Conservation (phyloP, 2,797 vertebrate genomes). For the Uromys caudimaculatus region DNA sequence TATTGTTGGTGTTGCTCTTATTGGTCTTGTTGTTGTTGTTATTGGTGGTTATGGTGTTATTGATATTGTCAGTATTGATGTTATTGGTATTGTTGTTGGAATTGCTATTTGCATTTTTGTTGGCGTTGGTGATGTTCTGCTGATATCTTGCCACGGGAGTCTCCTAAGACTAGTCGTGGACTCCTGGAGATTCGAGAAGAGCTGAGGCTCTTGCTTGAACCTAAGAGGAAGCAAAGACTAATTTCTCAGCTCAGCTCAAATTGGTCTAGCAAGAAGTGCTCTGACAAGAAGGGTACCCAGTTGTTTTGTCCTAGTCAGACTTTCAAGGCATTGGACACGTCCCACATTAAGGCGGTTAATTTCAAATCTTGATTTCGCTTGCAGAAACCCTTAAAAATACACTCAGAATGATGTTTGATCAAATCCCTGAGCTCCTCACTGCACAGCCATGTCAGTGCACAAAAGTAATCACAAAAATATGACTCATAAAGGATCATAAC, state of each 20-base stretch:
- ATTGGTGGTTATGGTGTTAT: background rate
- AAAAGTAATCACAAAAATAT: background rate
- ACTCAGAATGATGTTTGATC: background rate
- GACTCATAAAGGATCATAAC: background rate
- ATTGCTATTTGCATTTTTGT: background rate
- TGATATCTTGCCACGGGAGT: background rate
- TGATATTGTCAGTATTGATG: background rate
- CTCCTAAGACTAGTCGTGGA: background rate
- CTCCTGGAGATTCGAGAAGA: background rate
- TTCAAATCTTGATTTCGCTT: background rate
- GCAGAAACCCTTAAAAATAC: background rate
- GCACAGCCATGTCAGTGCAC: background rate
- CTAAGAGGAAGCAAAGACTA: background rate
- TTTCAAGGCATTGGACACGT: background rate
- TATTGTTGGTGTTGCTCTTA: background rate
- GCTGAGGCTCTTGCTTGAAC: background rate
- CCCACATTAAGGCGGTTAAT: background rate
- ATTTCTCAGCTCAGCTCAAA: background rate
- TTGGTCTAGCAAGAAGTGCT: background rate
- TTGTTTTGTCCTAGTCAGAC: background rate
- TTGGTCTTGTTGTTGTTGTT: background rate
- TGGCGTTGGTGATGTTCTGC: too few relatives aligned
- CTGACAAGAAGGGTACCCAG: background rate
- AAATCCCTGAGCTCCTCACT: background rate
- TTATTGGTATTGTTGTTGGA: background rate